Conservation (phyloP, 2,797 vertebrate genomes). For the Hypotaenidia okinawae region DNA sequence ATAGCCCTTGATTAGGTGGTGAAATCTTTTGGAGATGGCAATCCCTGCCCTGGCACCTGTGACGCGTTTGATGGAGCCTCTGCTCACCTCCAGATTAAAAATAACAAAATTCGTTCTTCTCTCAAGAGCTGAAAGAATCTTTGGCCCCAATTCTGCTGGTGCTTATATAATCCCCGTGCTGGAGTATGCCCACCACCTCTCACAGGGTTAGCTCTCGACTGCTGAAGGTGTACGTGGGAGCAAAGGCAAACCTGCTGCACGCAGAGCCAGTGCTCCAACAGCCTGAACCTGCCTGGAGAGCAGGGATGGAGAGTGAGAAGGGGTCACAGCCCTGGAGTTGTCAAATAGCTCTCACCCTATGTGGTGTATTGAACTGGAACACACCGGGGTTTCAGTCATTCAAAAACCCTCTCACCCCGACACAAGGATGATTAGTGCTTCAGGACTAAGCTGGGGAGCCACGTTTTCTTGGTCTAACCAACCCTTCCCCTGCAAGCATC, state of each 20-base stretch:
- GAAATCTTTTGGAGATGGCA: background rate
- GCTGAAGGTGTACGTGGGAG: background rate
- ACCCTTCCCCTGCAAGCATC: background rate
- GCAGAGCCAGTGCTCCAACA: background rate
- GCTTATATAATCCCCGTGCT: background rate
- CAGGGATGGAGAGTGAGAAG: rapidly evolving
- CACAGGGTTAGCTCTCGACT: background rate
- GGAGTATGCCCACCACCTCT: background rate
- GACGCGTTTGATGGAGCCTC: background rate
- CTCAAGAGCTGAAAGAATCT: background rate
- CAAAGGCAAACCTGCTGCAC: background rate
- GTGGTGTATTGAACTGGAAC: background rate
- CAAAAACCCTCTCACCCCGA: background rate
- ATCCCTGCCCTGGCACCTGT: background rate
- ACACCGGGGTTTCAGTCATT: background rate
- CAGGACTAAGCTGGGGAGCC: background rate
- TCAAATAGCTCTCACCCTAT: background rate
- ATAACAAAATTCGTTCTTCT: background rate
- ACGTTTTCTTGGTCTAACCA: background rate
- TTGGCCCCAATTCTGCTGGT: background rate
- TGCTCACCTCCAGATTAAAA: background rate
- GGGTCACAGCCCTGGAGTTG: background rate
- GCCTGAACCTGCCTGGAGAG: background rate
- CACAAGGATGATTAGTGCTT: background rate
- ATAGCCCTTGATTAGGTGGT: slow-evolving; percentile 34